Base-by-base conservation (phyloP, 2,888 invertebrate species). In the Platypus cylindrus region DNA sequence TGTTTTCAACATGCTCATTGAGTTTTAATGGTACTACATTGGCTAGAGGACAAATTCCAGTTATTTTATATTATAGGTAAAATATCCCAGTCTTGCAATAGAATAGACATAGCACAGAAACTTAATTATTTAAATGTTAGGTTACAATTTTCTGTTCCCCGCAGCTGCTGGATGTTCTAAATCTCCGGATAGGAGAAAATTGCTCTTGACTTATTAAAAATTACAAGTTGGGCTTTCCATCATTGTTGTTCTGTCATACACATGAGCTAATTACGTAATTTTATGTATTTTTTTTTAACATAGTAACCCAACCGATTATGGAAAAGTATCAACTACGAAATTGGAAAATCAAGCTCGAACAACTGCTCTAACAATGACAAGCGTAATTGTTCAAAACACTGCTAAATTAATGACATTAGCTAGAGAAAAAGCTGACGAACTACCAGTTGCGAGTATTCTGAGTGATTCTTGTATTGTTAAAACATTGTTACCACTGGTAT, bases 11-110 rank as follows among this genome's bases (percentile, higher is more conserved):
- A 1, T 93, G 91, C 59, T 85, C 91, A 8, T 68, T 94, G 27
- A 93, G 93, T 59, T 87, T 86, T 57, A 94, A 95, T 58, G 95
- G 95, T n/a, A 95, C 95, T 1, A 93, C 90, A 5, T 76, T 91
- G 43, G 82, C 85, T 0, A 71, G 95, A 34, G 97, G 97, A 7
- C 97, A 97, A 66, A 78, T 97, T 52, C 95, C 97, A 0, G 81
- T 84, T 52, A 72, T 97, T 30, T 67, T 95, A 11, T 97, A 95
- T 56, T 89, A 75, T 64, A 84, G 80, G 76, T 81, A 60, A 46
- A n/a, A n/a, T n/a, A n/a, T n/a, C n/a, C n/a, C n/a, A n/a, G 20
- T 38, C 9, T 11, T 4, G 5, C 12, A n/a, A 9, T 26, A 5
- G 11, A 26, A 26, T 26, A 5, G 11, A 20, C 5, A 20, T 9